These are phyloP conservation scores for Acipenser ruthenus DNA, from an alignment of 2,797 vertebrate species.

Conservation along the genomic window DNA sequence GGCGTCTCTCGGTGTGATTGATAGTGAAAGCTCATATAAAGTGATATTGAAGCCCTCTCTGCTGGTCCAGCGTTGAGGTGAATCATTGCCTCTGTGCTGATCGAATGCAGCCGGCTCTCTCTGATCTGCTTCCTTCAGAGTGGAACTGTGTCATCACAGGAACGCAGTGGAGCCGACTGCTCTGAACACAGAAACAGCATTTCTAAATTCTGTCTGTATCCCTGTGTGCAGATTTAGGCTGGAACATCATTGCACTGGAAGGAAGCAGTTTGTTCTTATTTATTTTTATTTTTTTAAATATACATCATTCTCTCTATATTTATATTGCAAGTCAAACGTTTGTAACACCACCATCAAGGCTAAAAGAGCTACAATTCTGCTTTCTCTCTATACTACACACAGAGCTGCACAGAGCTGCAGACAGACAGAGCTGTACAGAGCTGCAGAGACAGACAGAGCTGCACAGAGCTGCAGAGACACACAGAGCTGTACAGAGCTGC, in stretches of 20 bases:
- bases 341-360: constrained; percentile 16
- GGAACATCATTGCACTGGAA: no score
- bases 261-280: no score
- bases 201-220: background rate
- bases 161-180: background rate
- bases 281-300: no score
- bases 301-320: constrained; percentile 19
- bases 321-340: constrained; percentile 14
- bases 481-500: background rate
- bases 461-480: background rate
- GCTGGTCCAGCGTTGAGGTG: no score
- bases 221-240: background rate
- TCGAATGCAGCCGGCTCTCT: no score
- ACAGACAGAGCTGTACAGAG: constrained; percentile 1
- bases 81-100: no score
- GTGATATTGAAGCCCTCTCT: background rate
- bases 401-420: background rate
- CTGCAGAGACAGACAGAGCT: constrained; percentile 14
- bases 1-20: background rate
- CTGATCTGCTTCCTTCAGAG: no score
- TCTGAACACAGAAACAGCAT: background rate
- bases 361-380: constrained; percentile 15
- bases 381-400: constrained; percentile 25
- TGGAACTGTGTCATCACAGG: no score
- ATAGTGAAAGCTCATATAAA: background rate